Evolutionary conservation across 1,140 invertebrate genomes (phyloP).

Genomic region (Ostrea edulis): DNA sequence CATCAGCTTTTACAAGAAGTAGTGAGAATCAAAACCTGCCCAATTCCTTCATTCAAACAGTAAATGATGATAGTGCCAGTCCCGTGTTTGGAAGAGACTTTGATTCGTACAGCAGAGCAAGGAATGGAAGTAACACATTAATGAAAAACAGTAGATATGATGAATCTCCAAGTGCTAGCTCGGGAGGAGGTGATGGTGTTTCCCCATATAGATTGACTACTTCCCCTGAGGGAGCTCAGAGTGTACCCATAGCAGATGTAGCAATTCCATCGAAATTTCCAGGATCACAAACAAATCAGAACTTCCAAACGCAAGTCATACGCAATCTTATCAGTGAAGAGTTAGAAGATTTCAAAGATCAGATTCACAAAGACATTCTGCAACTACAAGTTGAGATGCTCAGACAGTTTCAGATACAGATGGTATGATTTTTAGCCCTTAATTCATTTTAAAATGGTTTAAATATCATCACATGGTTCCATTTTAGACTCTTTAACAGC

Average conservation of each 20-base stretch:
- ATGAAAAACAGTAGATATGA: background rate
- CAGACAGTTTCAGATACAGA: conserved; percentile 55
- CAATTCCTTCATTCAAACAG: background rate
- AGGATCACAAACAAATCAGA: conserved; percentile 20
- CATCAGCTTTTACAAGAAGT: background rate
- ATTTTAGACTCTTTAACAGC: too few species aligned
- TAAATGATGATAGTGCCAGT: background rate
- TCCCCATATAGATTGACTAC: conserved; percentile 4
- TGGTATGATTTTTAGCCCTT: conserved; percentile 15
- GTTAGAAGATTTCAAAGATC: conserved; percentile 52
- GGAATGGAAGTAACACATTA: background rate
- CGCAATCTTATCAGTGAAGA: conserved; percentile 54
- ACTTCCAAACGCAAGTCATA: conserved; percentile 55
- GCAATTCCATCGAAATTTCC: background rate
- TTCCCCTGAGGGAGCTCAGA: conserved; percentile 30
- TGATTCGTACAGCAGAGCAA: background rate
- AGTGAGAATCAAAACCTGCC: background rate
- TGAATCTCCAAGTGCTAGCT: conserved; percentile 39
- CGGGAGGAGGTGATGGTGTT: background rate
- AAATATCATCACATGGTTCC: too few species aligned
- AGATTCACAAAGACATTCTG: conserved; percentile 48
- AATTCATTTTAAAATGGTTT: too few species aligned
- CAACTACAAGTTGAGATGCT: conserved; percentile 56
- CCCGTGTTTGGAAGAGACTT: background rate
- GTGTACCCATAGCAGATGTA: background rate